Base-by-base conservation (phyloP, 2,797 vertebrate genomes). In the Pelochelys cantorii region DNA sequence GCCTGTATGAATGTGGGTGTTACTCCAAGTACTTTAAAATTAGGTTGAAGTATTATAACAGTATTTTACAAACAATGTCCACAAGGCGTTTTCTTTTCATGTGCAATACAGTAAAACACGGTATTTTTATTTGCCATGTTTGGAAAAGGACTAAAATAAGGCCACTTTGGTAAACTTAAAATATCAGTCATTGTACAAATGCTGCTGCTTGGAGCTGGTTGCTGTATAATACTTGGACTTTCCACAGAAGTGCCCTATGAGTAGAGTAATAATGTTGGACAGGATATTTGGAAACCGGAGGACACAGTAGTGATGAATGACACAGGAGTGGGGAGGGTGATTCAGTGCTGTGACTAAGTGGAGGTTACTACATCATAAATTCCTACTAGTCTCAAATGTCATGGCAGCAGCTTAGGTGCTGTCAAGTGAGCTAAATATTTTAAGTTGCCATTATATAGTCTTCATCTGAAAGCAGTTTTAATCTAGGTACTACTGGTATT, bases 331-430 rank as follows among this genome's bases (percentile, higher is more conserved):
- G 52, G 84, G 85, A 81, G 85, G 13, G 80, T 93, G 92, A 96
- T 78, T 93, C 95, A 93, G 75, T 56, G 71, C 75, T 13, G 27
- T 97, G 94, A 97, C 83, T 95, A 88, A 96, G 94, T 86, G 89
- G 52, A 79, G 85, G 56, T 79, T 81, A 85, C 62, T 20, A 20
- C 55, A 53, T 65, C 52, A 5, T 57, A n/a, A 48, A 34, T 83
- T 86, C 65, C 77, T 89, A 57, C 34, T 87, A 57, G 68, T 90
- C 86, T 84, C 14, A 77, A 71, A 25, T 83, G 60, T 62, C 90
- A 80, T 85, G 74, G 23, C 74, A 52, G 56, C 23, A 83, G 17
- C 31, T 15, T n/a, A 78, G n/a, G 18, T 74, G 34, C 34, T 62
- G 29, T 37, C n/a, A 80, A 54, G 59, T 79, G 25, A 53, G 79